Base-by-base conservation (phyloP, 2,888 invertebrate species). In the Coelinius sp. region DNA sequence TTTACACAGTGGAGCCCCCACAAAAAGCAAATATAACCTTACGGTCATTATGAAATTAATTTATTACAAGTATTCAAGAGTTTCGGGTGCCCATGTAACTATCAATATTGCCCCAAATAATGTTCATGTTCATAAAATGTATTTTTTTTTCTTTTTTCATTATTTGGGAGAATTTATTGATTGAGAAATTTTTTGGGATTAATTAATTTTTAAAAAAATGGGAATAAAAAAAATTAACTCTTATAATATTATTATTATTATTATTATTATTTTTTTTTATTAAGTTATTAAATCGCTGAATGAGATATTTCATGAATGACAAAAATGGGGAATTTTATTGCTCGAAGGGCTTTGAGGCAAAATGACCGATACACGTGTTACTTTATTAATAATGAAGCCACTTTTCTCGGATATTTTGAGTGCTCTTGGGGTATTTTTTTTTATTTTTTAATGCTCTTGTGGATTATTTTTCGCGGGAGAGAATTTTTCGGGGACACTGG, bases 1-100 rank as follows among this genome's bases (percentile, higher is more conserved):
- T 86, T 85, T 86, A 86, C 85, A 82, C 81, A 84, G 84, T 85
- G 79, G 79, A 35, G 2, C 31, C 31, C n/a, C 20, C 76, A 81
- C 71, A 76, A 31, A 38, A 14, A 70, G 76, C 78, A 79, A 82
- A 84, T 83, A 82, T 83, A 85, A 86, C 79, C 81, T 84, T 80
- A 78, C 75, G 81, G 81, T 82, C 82, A n/a, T n/a, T n/a, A n/a
- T 81, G 82, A 84, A 86, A 84, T 86, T 85, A 85, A 84, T 85
- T 86, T 84, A 80, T 78, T 83, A 83, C 82, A 81, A 81, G 79
- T 24, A 24, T 73, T 53, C 81, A 81, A 81, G 80, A 84, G 83
- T 80, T 81, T 84, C 79, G 82, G 77, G 82, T n/a, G 76, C 38
- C 72, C 85, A 67, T 85, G 86, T 85, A 86, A 84, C 85, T 84